Evolutionary conservation across 2,888 invertebrate species (phyloP).

Genomic region (Apocheima hispidaria): DNA sequence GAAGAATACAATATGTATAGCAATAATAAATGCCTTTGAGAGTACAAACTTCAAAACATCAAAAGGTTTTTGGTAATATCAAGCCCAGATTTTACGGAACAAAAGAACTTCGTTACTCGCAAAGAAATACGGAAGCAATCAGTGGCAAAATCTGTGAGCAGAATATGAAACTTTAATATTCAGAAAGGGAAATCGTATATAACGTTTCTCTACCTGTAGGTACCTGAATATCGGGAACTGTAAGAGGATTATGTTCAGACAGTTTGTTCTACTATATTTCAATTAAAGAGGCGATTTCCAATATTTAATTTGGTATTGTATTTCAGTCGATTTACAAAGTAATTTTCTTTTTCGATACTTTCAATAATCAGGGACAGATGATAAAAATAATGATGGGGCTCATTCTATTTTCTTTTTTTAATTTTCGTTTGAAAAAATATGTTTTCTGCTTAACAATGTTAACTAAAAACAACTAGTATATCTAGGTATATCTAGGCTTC

Average conservation of each 20-base stretch:
- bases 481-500: no score
- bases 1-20: no score
- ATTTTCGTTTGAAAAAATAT: no score
- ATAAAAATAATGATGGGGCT: no score
- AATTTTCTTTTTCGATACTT: background rate
- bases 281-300: constrained; percentile 25
- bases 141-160: constrained; percentile 26
- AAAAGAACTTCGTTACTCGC: constrained; percentile 8
- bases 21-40: no score
- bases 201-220: constrained; percentile 13
- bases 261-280: constrained; percentile 29
- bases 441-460: no score
- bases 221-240: constrained; percentile 32
- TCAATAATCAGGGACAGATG: no score
- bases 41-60: background rate
- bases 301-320: constrained; percentile 9
- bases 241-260: constrained; percentile 35
- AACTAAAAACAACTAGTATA: no score
- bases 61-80: background rate
- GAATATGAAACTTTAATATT: constrained; percentile 33
- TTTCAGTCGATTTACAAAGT: background rate
- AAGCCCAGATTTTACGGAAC: background rate
- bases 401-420: background rate
- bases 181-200: constrained; percentile 29
- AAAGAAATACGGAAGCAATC: constrained; percentile 28